Base-by-base conservation (phyloP, 2,888 invertebrate genomes). In the Temnothorax ravouxi region DNA sequence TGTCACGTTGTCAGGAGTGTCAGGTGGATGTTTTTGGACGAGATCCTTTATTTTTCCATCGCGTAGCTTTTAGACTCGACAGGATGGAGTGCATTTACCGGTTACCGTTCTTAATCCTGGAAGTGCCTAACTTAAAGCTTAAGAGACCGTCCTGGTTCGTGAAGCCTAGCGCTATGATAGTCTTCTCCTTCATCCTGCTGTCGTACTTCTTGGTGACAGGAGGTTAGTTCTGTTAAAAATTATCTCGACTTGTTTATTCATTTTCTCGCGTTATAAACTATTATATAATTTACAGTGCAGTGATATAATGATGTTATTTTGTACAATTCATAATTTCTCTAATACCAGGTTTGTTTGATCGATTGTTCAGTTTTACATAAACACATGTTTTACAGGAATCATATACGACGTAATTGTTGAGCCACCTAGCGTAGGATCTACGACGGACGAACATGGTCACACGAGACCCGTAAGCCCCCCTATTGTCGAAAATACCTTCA, bases 341-440 rank as follows among this genome's bases (percentile, higher is more conserved):
- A 9, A 18, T 56, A 59, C 0, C 21, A 5, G 3, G 9, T n/a
- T 38, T 38, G 9, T 44, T 34, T 50, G n/a, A n/a, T 67, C 15
- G 9, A 47, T 44, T 72, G 41, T 34, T 47, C n/a, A 56, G 2
- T 21, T 50, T 47, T 61, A 34, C 34, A 34, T 34, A 5, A 34
- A 56, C 21, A 56, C 29, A n/a, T 71, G 5, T 93, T 88, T 95
- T 96, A 38, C 92, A 99, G 99, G 99, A 84, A 98, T 99, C 79
- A 99, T 99, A 91, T 99, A 99, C 95, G 99, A 99, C 95, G 99
- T 99, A 11, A 99, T 99, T 93, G 99, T 99, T 84, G 99, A 99
- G 95, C 99, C 99, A 1, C 99, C 99, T 9, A 98, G 99, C 94
- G 98, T 99, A 84, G 99, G 99, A 41, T 99, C 99, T 2, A 99